Percentiles rank a stretch among this genome's conserved stretches.
Conservation (phyloP, 2,888 invertebrate species). For the Xestia sexstrigata region DNA sequence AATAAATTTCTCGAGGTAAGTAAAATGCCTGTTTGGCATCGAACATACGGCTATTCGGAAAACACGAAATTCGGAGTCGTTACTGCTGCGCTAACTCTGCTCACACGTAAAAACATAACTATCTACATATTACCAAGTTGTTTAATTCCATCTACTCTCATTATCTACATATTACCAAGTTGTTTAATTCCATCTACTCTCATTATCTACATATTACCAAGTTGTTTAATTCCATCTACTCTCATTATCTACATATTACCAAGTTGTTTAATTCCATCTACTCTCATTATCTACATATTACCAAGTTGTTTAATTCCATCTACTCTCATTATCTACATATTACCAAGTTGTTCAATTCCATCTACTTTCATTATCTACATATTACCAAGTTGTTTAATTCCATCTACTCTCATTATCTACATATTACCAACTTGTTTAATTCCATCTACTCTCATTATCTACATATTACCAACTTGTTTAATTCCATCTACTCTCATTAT, state of each 20-base stretch:
- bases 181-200: conserved; percentile 38
- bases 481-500: no score
- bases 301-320: no score
- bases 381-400: no score
- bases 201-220: no score
- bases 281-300: no score
- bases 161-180: no score
- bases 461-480: conserved; percentile 27
- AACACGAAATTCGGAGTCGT: background rate
- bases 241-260: no score
- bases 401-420: conserved; percentile 34
- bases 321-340: no score
- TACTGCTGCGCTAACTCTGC: background rate
- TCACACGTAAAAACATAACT: background rate
- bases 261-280: conserved; percentile 31
- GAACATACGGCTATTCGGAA: background rate
- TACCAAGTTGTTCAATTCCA: no score
- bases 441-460: conserved; percentile 27
- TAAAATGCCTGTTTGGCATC: background rate
- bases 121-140: conserved; percentile 14
- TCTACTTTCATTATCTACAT: no score
- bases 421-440: no score
- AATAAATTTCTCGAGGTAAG: background rate
- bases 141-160: conserved; percentile 40
- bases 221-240: conserved; percentile 34